Evolutionary conservation across 2,888 invertebrate species (phyloP), one percentile per base, ranked within the genome.

Genomic region (Fissipunctia ypsillon): DNA sequence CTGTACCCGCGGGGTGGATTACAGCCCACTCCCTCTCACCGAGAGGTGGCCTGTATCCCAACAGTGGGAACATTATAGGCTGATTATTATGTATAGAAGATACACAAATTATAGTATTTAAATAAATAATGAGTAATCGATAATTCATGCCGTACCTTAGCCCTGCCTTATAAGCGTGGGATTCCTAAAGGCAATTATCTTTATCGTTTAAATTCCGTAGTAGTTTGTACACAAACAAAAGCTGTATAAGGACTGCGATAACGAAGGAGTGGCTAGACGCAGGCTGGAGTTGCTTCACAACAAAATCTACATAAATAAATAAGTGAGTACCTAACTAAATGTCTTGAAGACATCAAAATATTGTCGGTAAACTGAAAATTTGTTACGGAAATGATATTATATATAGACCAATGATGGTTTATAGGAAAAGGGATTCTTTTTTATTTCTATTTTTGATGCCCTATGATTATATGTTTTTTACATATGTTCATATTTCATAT

Each of bases 121-220:
- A 6, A 31, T 43, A 28, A 38, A 31, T 43, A 28, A 38, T 48
- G 7, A 7, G 22, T 43, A 59, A 28, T 19, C 12, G 4, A 59
- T 43, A n/a, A 69, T 25, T 25, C 9, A 25, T 56, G 50, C 35
- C 35, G 28, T 31, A 43, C 14, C 48, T 57, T 9, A 65, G 28
- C 31, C 25, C 25, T 41, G 43, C 16, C 48, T 56, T 38, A 41
- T 61, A 16, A 57, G 22, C 66, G 72, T 72, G 61, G 66, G 72
- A 43, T 56, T 64, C 1, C 10, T 31, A 35, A 31, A 38, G 19
- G 19, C 48, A 65, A 65, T 60, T 50, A 60, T 38, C 28, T 56
- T 41, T 35, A 50, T 61, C 65, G 22, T 50, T 72, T 2, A 76
- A 68, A 75, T 76, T 68, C 69, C 54, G 3, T 28, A 68, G 59